Percentiles rank a stretch among this genome's conserved stretches.
Conservation (phyloP, 2,797 vertebrate genomes). For the Podargus strigoides region DNA sequence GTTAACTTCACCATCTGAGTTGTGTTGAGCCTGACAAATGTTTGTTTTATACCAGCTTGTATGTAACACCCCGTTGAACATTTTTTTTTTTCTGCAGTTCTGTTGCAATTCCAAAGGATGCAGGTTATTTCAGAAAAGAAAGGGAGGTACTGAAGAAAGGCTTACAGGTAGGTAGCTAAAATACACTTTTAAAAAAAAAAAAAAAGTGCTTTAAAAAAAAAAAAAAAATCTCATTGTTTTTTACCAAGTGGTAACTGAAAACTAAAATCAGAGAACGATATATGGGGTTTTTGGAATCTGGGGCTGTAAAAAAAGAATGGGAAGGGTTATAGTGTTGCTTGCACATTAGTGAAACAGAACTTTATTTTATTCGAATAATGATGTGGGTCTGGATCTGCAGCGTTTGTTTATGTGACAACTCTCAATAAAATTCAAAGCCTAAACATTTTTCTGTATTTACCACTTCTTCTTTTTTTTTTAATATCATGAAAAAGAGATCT, state of each 20-base stretch:
- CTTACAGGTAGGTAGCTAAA: conserved; percentile 73
- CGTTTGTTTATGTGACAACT: neutral
- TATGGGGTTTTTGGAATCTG: neutral
- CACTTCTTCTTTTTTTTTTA: rapidly evolving
- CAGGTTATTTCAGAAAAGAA: conserved; percentile 76
- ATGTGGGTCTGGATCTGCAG: neutral
- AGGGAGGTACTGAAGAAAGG: conserved; percentile 74
- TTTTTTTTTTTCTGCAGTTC: conserved; percentile 62
- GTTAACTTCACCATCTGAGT: neutral
- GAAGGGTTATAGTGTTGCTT: neutral
- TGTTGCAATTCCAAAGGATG: conserved; percentile 74
- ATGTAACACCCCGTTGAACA: neutral
- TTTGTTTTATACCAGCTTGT: neutral
- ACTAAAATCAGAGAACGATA: neutral
- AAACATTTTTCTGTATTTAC: neutral
- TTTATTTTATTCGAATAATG: neutral
- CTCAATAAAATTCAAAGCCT: neutral
- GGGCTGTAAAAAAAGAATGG: neutral
- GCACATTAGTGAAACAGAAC: neutral
- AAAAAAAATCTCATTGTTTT: neutral
- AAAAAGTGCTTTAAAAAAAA: too few species aligned
- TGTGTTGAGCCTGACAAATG: neutral
- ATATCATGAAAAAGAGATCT: neutral
- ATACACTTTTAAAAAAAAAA: too few species aligned
- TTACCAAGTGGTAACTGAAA: neutral